Evolutionary conservation across 2,113 vertebrate genomes (phyloP), one percentile per base, ranked within the genome.

Genomic region (Lichenostomus cassidix): DNA sequence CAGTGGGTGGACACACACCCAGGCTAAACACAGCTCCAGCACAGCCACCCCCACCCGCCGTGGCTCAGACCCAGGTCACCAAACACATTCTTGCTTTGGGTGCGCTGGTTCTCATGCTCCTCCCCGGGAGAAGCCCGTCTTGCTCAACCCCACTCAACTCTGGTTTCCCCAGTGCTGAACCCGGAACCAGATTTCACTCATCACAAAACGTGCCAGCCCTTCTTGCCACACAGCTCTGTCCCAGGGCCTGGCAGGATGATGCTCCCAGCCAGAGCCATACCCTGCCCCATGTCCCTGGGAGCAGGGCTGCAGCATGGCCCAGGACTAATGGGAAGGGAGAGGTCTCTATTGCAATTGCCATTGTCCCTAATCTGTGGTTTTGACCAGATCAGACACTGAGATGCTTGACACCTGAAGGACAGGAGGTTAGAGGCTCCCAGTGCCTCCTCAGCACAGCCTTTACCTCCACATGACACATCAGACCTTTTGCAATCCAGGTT

Each of bases 1-100:
- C 85, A 75, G 96, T 96, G 93, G 96, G 96, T 94, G 94, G 96
- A 91, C 93, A 94, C 95, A 97, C 96, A 83, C 96, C 96, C 94
- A 92, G 71, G 68, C 92, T 96, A 92, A 96, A 85, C 92, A 92
- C 95, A 95, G 63, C 76, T 31, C 93, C 83, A 46, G 88, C 35
- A 76, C 25, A 9, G 67, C 87, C 56, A 0, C 82, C 88, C 85
- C 90, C 93, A 60, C 83, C 59, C 0, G 31, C 88, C 8, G 0
- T 59, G 71, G 87, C 88, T 92, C 14, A 23, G 69, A 7, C 67
- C 65, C 76, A 83, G 81, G 44, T 80, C 90, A 12, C 95, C 90
- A 96, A 96, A 91, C 90, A 95, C 92, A 96, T 95, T 94, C 93
- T 90, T 96, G 69, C 92, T 84, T 33, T 78, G 80, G 76, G 88